Conservation (phyloP, 2,113 vertebrate species). For the Gobius niger region DNA sequence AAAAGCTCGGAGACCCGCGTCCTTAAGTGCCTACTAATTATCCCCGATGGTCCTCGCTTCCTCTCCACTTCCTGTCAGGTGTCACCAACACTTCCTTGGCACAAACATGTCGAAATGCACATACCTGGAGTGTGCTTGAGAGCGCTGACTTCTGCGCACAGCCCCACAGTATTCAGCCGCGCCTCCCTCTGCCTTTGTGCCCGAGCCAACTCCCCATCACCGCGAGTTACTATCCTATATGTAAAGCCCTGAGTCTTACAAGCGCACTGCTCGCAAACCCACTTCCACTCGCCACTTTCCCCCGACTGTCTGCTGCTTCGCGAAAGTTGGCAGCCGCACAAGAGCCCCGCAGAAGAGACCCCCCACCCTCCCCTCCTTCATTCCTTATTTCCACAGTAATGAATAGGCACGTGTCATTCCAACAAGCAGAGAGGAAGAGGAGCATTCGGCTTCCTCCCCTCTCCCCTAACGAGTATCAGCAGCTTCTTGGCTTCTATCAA, state of each 20-base stretch:
- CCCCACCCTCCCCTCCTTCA: slow-evolving; percentile 18
- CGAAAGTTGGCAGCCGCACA: slow-evolving; percentile 34
- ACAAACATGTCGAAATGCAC: slow-evolving; percentile 10
- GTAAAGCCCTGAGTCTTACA: slow-evolving; percentile 1
- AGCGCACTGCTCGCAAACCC: background rate
- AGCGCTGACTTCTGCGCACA: slow-evolving; percentile 5
- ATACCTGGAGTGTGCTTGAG: slow-evolving; percentile 9
- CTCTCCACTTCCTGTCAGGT: background rate
- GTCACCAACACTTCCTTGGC: background rate
- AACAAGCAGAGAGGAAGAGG: slow-evolving; percentile 48
- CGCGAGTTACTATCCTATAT: slow-evolving; percentile 9
- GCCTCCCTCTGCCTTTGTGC: slow-evolving; percentile 21
- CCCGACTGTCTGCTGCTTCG: slow-evolving; percentile 28
- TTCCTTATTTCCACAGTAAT: slow-evolving; percentile 41
- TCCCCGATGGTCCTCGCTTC: background rate
- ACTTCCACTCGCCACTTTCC: slow-evolving; percentile 9
- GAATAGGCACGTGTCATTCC: slow-evolving; percentile 44
- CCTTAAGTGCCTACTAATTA: background rate
- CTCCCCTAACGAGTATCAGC: slow-evolving; percentile 29
- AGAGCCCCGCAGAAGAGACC: slow-evolving; percentile 27
- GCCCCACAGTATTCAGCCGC: slow-evolving; percentile 6
- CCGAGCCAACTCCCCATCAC: slow-evolving; percentile 13
- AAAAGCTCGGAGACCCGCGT: background rate
- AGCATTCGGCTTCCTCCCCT: slow-evolving; percentile 40
- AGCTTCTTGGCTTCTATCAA: slow-evolving; percentile 37